Evolutionary conservation across 37 sponge, comb jelly and placozoan species (phyloP), one percentile per base, ranked within the genome.

Genomic region (Lycopodina hypogea): DNA sequence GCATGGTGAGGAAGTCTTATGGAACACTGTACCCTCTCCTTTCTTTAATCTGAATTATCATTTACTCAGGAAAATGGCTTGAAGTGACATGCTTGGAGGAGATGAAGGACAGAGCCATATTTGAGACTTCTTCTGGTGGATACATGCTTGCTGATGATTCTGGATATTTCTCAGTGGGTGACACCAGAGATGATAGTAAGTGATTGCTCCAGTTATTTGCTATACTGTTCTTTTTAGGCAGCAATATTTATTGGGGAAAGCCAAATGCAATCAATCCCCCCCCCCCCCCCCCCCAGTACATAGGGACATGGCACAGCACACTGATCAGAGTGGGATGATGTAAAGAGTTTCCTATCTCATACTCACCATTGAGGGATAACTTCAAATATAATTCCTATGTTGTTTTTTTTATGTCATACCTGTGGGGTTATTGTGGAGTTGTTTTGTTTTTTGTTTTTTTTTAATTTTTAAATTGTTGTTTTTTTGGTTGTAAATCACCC

Each of bases 141-240:
- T 93, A 85, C 68, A 42, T 93, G 1, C 42, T 56, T n/a, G 93
- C 93, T 11, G 70, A 74, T 50, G 88, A 84, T 34, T 69, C 65
- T 29, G 88, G 92, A 0, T 53, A 75, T 45, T 87, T 90, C 56
- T 32, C 72, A 33, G 77, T 86, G 2, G 91, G 87, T 23, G 72
- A 70, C 24, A 33, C 42, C 18, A 72, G 77, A 40, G 73, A 81
- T 18, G 87, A 90, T 30, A 71, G 91, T 86, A 81, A n/a, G 76
- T 9, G 15, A 59, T 59, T 4, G 48, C 4, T 4, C 4, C n/a
- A 50, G 19, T 66, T 7, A 17, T 7, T 68, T 3, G n/a, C n/a
- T n/a, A n/a, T n/a, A n/a, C n/a, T n/a, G n/a, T n/a, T n/a, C n/a
- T n/a, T n/a, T 53, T 53, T 53, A 17, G 55, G 55, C 17, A 62